Conservation (phyloP, 2,797 vertebrate genomes). For the Iguana delicatissima region DNA sequence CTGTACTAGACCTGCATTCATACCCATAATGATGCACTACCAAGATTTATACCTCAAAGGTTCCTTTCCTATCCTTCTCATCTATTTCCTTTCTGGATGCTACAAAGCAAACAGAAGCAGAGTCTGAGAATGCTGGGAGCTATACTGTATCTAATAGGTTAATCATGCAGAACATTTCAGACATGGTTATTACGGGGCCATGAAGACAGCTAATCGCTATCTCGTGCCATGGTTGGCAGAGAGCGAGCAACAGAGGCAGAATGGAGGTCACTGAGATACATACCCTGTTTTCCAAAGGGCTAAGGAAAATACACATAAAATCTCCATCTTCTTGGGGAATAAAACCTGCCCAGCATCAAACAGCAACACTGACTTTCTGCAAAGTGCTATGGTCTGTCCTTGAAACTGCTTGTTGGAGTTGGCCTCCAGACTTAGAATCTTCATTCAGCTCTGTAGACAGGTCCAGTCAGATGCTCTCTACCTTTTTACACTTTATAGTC, state of each 20-base stretch:
- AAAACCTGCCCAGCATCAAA: neutral
- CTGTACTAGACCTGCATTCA: slow-evolving; percentile 2
- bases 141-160: slow-evolving; percentile 41
- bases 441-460: neutral
- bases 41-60: neutral
- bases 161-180: slow-evolving; percentile 44
- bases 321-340: neutral
- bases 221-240: slow-evolving; percentile 37
- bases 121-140: slow-evolving; percentile 12
- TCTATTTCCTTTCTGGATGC: neutral
- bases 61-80: neutral
- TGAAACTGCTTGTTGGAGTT: neutral
- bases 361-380: neutral
- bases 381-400: slow-evolving; percentile 1
- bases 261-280: slow-evolving; percentile 27
- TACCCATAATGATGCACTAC: neutral
- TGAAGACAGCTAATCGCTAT: slow-evolving; percentile 49
- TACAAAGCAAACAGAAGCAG: slow-evolving; percentile 26
- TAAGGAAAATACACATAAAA: slow-evolving; percentile 11
- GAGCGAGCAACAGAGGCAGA: slow-evolving; percentile 30
- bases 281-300: slow-evolving; percentile 10
- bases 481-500: neutral
- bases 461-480: neutral
- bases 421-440: neutral
- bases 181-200: slow-evolving; percentile 41